A percentile compares a stretch with the other conserved stretches of the same genome.
Evolutionary conservation across 2,888 invertebrate genomes (phyloP).

Genomic region (Melikaiella ostensackeni): DNA sequence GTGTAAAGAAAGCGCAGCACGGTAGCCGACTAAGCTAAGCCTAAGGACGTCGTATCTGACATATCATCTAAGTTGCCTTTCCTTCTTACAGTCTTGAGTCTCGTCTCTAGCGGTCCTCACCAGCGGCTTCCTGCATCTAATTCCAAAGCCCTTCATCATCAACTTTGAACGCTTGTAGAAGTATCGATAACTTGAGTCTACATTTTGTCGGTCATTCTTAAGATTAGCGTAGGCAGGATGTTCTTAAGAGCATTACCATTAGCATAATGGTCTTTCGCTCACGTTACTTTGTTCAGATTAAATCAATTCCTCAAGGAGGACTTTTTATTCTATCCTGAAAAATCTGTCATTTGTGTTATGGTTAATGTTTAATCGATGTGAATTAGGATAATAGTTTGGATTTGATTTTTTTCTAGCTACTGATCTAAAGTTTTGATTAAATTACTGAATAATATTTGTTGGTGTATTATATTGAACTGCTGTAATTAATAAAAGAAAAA

Average conservation of each 20-base stretch:
- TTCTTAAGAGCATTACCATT: conserved; percentile 24
- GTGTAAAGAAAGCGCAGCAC: conserved; percentile 70
- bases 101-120: conserved; percentile 32
- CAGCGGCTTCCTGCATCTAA: conserved; percentile 32
- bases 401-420: too few relatives aligned
- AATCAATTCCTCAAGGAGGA: not conserved
- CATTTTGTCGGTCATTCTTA: not conserved
- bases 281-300: not conserved
- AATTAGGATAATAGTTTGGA: too few relatives aligned
- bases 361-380: too few relatives aligned
- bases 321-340: too few relatives aligned
- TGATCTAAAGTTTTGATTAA: too few relatives aligned
- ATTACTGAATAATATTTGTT: too few relatives aligned
- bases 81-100: conserved; percentile 22
- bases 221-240: not conserved
- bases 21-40: conserved; percentile 74
- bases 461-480: not conserved
- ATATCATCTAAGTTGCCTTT: conserved; percentile 46
- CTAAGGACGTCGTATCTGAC: conserved; percentile 73
- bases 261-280: conserved; percentile 20
- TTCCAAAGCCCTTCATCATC: conserved; percentile 21
- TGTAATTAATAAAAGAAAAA: too few relatives aligned
- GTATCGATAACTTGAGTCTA: not conserved
- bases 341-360: too few relatives aligned
- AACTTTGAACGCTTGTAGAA: conserved; percentile 6